Conservation (phyloP, 2,113 vertebrate genomes). For the Nettapus auritus region DNA sequence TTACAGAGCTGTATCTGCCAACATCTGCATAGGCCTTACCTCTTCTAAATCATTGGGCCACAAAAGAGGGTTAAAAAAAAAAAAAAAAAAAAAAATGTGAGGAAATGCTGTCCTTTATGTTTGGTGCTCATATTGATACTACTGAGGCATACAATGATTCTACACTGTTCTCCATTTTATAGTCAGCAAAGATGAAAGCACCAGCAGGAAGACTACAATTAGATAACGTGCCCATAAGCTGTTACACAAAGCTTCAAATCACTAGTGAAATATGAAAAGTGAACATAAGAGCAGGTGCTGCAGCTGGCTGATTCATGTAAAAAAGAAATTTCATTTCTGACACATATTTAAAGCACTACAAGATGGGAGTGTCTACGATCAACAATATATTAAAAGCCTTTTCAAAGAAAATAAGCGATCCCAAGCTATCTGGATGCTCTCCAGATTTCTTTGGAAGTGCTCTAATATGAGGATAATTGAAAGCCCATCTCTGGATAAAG, state of each 20-base stretch:
- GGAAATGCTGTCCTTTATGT: neutral
- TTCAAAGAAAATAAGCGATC: constrained; percentile 39
- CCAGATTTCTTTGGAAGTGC: constrained; percentile 12
- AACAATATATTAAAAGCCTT: constrained; percentile 18
- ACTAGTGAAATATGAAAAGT: neutral
- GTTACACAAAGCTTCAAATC: neutral
- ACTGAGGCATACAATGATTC: neutral
- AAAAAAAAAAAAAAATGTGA: neutral
- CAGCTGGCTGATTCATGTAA: constrained; percentile 3
- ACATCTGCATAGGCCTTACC: neutral
- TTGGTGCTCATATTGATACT: neutral
- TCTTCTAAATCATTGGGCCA: neutral
- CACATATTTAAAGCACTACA: constrained; percentile 15
- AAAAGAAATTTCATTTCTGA: constrained; percentile 17
- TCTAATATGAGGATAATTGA: constrained; percentile 24
- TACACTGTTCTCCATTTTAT: neutral
- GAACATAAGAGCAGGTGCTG: neutral
- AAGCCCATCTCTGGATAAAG: neutral
- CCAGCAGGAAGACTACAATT: neutral
- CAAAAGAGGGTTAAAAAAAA: neutral
- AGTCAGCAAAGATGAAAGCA: neutral
- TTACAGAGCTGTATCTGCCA: neutral
- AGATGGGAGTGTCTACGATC: constrained; percentile 2
- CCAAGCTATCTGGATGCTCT: constrained; percentile 17
- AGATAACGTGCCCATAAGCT: neutral